Evolutionary conservation across 1,140 invertebrate species (phyloP), one percentile per base, ranked within the genome.

Genomic region (Drosophila saltans): DNA sequence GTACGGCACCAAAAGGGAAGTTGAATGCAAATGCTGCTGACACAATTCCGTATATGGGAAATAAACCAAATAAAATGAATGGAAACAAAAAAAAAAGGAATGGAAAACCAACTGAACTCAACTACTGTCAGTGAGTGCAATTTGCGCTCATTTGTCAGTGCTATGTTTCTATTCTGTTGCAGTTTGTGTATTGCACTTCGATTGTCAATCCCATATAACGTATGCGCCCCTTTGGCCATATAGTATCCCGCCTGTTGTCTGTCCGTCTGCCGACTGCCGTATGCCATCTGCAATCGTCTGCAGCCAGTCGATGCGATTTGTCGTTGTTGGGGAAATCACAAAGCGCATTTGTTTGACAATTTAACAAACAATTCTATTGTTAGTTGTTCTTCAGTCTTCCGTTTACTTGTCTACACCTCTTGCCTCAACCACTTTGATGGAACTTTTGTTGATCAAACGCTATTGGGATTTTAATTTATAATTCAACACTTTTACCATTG

Each of bases 71-170:
- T 26, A 65, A 36, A 48, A 33, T 41, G 52, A 63, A 62, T 58
- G 61, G 16, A 16, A 16, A 16, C 16, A 16, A 16, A 16, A 16
- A 16, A 56, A 72, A 68, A 52, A 45, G 55, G 6, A 36, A 36
- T 36, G 33, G 33, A 57, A 52, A 52, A 26, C 4, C 16, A 63
- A 72, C 75, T 66, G 16, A 52, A 21, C 45, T 9, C 45, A 52
- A 52, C 45, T 24, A 24, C 64, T 69, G 74, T 45, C 60, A 69
- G 66, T 41, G 61, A 80, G 58, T 70, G 40, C 77, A 78, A 84
- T 80, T 84, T 77, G 81, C 70, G 67, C 81, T 84, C 81, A 80
- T 83, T 84, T 80, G 77, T 84, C 73, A 75, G 65, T 66, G 48
- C 48, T 43, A 45, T 39, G 28, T 52, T 52, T 52, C 45, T 52